phyloP scores from a whole-genome alignment of 2,113 vertebrate genomes.

The Tichodroma muraria region DNA sequence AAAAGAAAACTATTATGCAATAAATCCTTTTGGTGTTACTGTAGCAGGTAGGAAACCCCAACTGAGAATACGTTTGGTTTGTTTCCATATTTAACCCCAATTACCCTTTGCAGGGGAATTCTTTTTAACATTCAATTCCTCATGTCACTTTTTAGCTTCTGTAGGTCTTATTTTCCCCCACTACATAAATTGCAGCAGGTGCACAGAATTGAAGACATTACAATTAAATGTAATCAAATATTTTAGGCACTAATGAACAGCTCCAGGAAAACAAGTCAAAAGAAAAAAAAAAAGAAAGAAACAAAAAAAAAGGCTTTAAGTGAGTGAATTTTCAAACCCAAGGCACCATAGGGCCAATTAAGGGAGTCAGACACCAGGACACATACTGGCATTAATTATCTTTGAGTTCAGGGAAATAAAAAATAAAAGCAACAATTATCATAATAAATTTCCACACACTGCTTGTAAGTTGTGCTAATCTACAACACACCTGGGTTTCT shows the following conservation, averaged over 20 bases:
- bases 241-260: constrained; percentile 83
- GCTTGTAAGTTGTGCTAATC: constrained; percentile 74
- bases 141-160: constrained; percentile 57
- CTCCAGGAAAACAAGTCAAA: constrained; percentile 79
- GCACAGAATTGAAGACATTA: constrained; percentile 76
- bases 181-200: constrained; percentile 78
- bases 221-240: constrained; percentile 85
- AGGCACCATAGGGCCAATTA: constrained; percentile 78
- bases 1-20: background rate
- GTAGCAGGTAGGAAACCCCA: constrained; percentile 47
- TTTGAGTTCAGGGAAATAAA: constrained; percentile 80
- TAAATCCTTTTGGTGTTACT: background rate
- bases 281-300: background rate
- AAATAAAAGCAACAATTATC: constrained; percentile 84
- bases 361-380: constrained; percentile 79
- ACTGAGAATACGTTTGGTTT: constrained; percentile 63
- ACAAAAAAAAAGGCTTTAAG: constrained; percentile 44
- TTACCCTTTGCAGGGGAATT: constrained; percentile 69
- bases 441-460: constrained; percentile 78
- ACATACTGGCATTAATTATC: constrained; percentile 82
- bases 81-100: constrained; percentile 75
- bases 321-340: constrained; percentile 76
- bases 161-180: constrained; percentile 49
- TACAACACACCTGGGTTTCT: constrained; percentile 75
- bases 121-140: constrained; percentile 69